phyloP scores from a whole-genome alignment of 2,888 invertebrate species.

The Mimumesa dahlbomi region DNA sequence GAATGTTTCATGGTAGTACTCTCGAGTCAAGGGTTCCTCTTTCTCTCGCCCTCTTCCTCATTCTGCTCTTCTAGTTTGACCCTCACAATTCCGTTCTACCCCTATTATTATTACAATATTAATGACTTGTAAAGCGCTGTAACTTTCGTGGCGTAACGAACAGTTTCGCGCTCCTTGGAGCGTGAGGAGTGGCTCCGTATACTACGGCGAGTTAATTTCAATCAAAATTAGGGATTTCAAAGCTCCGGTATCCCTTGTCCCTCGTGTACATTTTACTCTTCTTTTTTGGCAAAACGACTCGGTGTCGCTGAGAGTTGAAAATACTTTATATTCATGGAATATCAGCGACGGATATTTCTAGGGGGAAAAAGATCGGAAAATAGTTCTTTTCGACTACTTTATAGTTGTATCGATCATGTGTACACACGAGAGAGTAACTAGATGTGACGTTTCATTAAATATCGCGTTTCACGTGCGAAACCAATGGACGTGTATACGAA shows the following conservation, averaged over 20 bases:
- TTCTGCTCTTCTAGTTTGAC: not conserved
- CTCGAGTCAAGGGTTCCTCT: conserved; percentile 9
- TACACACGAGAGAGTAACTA: too few species aligned
- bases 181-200: not conserved
- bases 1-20: conserved; percentile 11
- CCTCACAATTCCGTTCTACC: not conserved
- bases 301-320: too few species aligned
- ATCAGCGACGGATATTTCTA: too few species aligned
- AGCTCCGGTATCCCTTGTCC: not conserved
- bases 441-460: too few species aligned
- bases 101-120: conserved; percentile 31
- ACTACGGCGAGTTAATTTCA: conserved; percentile 15
- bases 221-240: not conserved
- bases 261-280: not conserved
- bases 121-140: conserved; percentile 32
- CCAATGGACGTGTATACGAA: too few species aligned
- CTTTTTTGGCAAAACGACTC: not conserved
- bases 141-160: conserved; percentile 12
- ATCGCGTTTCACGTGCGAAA: too few species aligned
- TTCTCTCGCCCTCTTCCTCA: not conserved
- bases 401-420: too few species aligned
- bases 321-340: too few species aligned
- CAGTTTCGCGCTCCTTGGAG: conserved; percentile 13
- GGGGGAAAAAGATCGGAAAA: too few species aligned
- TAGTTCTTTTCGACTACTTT: too few species aligned